These are phyloP conservation scores for Dromiciops gliroides DNA, from an alignment of 2,113 vertebrate species.

Conservation along the genomic window DNA sequence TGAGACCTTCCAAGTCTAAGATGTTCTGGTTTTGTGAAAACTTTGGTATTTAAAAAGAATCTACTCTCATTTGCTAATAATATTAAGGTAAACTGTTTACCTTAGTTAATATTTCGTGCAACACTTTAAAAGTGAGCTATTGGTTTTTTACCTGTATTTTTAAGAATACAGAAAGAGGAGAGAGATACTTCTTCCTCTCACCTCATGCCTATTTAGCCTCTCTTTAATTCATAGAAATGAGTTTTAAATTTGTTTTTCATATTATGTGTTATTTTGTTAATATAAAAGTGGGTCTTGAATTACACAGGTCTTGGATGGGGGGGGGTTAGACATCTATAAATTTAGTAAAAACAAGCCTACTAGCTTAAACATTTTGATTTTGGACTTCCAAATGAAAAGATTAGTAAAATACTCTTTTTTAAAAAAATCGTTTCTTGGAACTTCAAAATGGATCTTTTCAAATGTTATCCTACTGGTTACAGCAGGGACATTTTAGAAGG, in stretches of 20 bases:
- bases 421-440: neutral
- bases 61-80: neutral
- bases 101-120: neutral
- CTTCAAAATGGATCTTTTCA: neutral
- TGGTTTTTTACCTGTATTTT: neutral
- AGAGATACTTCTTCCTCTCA: neutral
- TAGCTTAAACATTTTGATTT: slow-evolving; percentile 1
- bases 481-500: slow-evolving; percentile 1
- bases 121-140: neutral
- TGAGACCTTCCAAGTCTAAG: neutral
- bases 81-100: neutral
- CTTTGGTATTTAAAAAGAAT: neutral
- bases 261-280: slow-evolving; percentile 9
- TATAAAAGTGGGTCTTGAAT: rapidly evolving
- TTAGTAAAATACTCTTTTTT: slow-evolving; percentile 25
- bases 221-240: no score
- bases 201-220: no score
- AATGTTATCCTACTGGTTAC: neutral
- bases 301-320: neutral
- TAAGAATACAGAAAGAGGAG: neutral
- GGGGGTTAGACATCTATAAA: neutral
- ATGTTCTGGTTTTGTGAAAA: neutral
- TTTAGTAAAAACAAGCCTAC: neutral
- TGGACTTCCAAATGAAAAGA: neutral
- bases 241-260: slow-evolving; percentile 7